These are phyloP conservation scores for Neoaliturus tenellus DNA, from an alignment of 2,888 invertebrate genomes.

Conservation along the genomic window DNA sequence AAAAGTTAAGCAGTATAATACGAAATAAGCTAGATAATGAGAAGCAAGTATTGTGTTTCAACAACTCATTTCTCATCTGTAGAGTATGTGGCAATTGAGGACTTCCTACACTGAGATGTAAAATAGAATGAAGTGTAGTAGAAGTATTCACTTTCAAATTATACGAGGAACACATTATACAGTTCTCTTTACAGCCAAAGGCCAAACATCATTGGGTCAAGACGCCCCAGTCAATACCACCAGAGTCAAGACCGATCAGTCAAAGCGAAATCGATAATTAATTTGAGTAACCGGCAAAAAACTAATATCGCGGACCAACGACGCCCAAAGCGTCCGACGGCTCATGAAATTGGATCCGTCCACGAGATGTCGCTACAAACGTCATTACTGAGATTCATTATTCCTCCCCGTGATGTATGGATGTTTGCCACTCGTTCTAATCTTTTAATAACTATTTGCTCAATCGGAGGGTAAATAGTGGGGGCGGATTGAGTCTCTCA, in stretches of 20 bases:
- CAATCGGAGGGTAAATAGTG: constrained; percentile 41
- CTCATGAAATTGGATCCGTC: constrained; percentile 38
- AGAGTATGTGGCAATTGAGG: too few relatives aligned
- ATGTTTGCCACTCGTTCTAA: constrained; percentile 40
- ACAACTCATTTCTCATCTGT: too few relatives aligned
- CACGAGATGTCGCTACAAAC: constrained; percentile 17
- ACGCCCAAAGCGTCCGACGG: neutral
- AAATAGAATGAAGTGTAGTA: too few relatives aligned
- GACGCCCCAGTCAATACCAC: neutral
- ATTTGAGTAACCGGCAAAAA: neutral
- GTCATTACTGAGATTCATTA: constrained; percentile 1
- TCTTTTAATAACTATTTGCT: constrained; percentile 50
- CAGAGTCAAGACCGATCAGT: neutral
- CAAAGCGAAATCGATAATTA: constrained; percentile 5
- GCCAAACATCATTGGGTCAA: neutral
- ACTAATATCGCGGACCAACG: constrained; percentile 36
- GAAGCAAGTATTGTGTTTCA: too few relatives aligned
- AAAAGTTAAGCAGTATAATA: too few relatives aligned
- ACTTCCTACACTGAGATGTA: too few relatives aligned
- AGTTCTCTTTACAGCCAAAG: too few relatives aligned
- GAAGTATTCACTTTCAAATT: too few relatives aligned
- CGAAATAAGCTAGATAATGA: too few relatives aligned
- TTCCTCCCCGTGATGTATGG: constrained; percentile 12
- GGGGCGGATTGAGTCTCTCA: constrained; percentile 46
- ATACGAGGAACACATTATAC: too few relatives aligned